A percentile compares a stretch with the other conserved stretches of the same genome.
These are phyloP conservation scores for Phycodurus eques DNA, from an alignment of 2,113 vertebrate species.

Conservation along the genomic window DNA sequence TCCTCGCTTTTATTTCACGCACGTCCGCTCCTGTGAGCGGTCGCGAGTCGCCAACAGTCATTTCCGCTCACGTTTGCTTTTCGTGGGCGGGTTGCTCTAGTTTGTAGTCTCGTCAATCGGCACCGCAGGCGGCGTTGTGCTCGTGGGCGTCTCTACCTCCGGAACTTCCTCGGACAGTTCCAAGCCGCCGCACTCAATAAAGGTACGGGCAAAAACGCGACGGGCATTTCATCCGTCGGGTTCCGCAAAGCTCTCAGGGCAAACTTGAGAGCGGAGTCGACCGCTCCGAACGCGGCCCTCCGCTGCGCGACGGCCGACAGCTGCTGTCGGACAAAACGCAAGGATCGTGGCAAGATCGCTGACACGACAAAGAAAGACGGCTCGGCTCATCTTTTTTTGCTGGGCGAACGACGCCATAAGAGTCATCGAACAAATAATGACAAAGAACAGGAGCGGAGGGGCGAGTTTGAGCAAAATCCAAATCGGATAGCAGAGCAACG, in stretches of 20 bases:
- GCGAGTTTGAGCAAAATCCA: neutral
- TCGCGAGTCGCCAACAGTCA: no score
- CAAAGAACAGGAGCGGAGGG: no score
- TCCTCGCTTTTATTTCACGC: no score
- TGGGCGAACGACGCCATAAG: no score
- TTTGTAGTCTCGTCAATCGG: no score
- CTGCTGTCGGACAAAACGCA: constrained; percentile 77
- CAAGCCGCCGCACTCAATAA: constrained; percentile 89
- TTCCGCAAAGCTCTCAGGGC: constrained; percentile 93
- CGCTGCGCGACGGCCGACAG: constrained; percentile 91
- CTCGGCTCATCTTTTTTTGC: no score
- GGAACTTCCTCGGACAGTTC: constrained; percentile 91
- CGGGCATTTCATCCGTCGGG: constrained; percentile 90
- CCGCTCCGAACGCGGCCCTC: constrained; percentile 85
- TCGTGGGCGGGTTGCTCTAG: no score
- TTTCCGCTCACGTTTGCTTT: no score
- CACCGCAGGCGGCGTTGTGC: no score
- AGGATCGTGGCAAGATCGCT: neutral
- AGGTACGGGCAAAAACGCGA: constrained; percentile 84
- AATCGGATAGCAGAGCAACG: neutral
- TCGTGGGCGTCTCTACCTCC: constrained; percentile 77
- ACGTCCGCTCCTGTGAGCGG: no score
- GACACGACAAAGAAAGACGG: no score
- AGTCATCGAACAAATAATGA: no score
- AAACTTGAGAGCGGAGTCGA: constrained; percentile 89